Evolutionary conservation across 2,888 invertebrate genomes (phyloP).

Genomic region (Eupithecia vulgata): DNA sequence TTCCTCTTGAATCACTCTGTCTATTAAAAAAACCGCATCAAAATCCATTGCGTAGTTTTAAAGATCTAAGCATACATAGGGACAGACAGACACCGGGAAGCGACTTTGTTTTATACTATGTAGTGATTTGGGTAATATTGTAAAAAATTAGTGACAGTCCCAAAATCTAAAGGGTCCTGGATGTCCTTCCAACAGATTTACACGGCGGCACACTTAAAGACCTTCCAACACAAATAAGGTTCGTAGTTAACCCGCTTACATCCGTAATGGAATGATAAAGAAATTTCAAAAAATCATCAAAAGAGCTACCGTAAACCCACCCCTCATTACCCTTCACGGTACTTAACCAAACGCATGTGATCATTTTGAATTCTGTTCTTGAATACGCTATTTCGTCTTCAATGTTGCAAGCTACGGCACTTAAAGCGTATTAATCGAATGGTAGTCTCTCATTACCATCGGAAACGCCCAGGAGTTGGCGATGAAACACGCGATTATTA

Average conservation of each 20-base stretch:
- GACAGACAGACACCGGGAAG: too few relatives aligned
- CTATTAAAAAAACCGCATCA: too few relatives aligned
- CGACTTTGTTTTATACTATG: too few relatives aligned
- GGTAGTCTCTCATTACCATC: conserved; percentile 66
- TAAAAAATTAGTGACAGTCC: background rate
- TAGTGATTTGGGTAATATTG: too few relatives aligned
- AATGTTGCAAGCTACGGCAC: conserved; percentile 62
- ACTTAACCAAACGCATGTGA: conserved; percentile 56
- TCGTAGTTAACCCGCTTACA: too few relatives aligned
- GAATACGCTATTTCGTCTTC: conserved; percentile 58
- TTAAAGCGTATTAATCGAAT: conserved; percentile 67
- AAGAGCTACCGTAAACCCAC: background rate
- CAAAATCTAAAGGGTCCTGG: background rate
- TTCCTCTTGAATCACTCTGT: too few relatives aligned
- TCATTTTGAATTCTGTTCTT: conserved; percentile 64
- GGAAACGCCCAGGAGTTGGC: conserved; percentile 63
- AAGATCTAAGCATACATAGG: too few relatives aligned
- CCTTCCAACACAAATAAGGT: too few relatives aligned
- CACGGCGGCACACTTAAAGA: background rate
- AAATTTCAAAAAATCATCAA: background rate
- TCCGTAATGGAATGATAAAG: too few relatives aligned
- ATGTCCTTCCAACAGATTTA: background rate
- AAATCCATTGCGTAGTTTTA: too few relatives aligned
- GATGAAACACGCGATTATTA: conserved; percentile 72
- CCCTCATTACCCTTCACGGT: conserved; percentile 68